Evolutionary conservation across 1,140 invertebrate species (phyloP).

Genomic region (Heliconius himera): DNA sequence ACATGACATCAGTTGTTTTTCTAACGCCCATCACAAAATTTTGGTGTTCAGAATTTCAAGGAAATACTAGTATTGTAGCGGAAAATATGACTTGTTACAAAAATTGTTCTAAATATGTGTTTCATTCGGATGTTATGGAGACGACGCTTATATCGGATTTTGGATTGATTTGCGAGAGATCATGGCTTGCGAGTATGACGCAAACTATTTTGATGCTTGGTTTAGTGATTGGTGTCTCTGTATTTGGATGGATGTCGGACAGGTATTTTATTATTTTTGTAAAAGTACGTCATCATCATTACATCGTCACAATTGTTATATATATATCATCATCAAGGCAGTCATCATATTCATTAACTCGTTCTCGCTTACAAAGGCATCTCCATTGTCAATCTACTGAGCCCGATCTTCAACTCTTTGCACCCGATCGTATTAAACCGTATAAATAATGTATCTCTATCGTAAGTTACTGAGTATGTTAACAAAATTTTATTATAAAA

Average conservation of each 20-base stretch:
- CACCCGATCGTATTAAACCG: too few species aligned
- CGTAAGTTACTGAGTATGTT: too few species aligned
- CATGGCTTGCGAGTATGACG: conserved; percentile 54
- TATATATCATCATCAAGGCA: too few species aligned
- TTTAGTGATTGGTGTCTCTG: conserved; percentile 44
- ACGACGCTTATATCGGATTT: conserved; percentile 53
- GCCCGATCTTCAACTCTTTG: too few species aligned
- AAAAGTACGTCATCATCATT: too few species aligned
- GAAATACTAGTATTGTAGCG: conserved; percentile 33
- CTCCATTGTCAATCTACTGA: too few species aligned
- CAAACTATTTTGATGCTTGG: conserved; percentile 57
- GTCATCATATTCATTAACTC: too few species aligned
- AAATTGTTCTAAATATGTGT: conserved; percentile 46
- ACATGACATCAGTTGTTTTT: conserved; percentile 50
- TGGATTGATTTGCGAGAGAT: conserved; percentile 51
- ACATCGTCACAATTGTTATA: too few species aligned
- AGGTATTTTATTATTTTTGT: conserved; percentile 43
- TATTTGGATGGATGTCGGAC: conserved; percentile 62
- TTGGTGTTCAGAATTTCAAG: conserved; percentile 46
- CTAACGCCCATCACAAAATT: conserved; percentile 53
- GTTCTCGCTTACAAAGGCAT: too few species aligned
- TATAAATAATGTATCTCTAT: too few species aligned
- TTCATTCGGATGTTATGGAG: conserved; percentile 45
- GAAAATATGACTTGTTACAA: conserved; percentile 53
- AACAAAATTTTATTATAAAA: too few species aligned